Evolutionary conservation across 2,888 invertebrate species (phyloP), one percentile per base, ranked within the genome.

Genomic region (Agapostemon virescens): DNA sequence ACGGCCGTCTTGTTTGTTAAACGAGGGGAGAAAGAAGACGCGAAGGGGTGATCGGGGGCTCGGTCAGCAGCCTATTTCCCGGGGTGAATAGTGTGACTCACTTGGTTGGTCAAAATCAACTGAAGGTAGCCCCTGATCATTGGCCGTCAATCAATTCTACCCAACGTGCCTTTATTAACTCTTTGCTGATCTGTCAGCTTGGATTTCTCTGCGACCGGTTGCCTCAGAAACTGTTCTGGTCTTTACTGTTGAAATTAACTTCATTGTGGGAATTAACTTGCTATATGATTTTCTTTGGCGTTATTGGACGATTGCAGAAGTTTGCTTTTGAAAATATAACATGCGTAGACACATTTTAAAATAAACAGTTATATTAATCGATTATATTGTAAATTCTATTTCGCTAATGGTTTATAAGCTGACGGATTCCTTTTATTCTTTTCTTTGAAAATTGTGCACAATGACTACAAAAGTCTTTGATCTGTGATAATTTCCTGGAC

Each of bases 1-100:
- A 81, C 83, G 83, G 82, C 69, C 81, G 90, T 88, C 90, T 91
- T 92, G 92, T 92, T 92, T 92, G 90, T 90, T 88, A 90, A 92
- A 90, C 90, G 90, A 90, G 89, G 91, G 90, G 88, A 82, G 58
- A 86, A 89, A 87, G 84, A 85, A 85, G 85, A 84, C 88, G 87
- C 88, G 85, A 91, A 90, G 88, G 90, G 89, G 89, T 81, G 70
- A 76, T 58, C 76, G 76, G 75, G 55, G 69, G 74, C 49, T 61
- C 67, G 73, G 79, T 69, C 73, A 45, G 72, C 30, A 68, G 55
- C 74, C 78, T 71, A 68, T 73, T 52, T 70, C 66, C 64, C 49
- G 68, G 77, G 78, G 77, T 68, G 72, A 49, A 36, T 36, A 11
- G 68, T 52, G 79, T 86, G 86, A 86, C 66, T 86, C 86, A 86